Base-by-base conservation (phyloP, 2,113 vertebrate species). In the Bubo blakistoni region DNA sequence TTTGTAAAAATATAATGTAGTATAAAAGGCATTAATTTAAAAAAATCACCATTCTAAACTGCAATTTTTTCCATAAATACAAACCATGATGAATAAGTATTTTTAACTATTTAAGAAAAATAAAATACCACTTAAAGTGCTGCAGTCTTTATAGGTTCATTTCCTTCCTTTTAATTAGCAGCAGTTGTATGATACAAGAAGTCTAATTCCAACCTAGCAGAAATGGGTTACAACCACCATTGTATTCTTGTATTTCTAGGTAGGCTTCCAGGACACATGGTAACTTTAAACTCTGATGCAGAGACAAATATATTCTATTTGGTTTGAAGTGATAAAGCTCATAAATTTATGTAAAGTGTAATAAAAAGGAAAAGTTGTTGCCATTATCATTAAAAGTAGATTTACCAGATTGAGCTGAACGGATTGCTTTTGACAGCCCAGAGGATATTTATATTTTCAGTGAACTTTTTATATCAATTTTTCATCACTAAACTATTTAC, bases 351-450 rank as follows among this genome's bases (percentile, higher is more conserved):
- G 96, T 95, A 97, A 97, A 97, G 90, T 97, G 88, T 97, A 97
- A 97, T 97, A 97, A 97, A 97, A 97, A 97, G 93, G 88, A 96
- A 97, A 97, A 97, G 92, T 97, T 97, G 95, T 97, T 97, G 89
- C 93, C 92, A 97, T 97, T 97, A 97, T 97, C 97, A 97, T 97
- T 97, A 97, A 93, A 97, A 97, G 96, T 97, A 93, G 97, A 97
- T 97, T 97, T 97, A 93, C 93, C 92, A 96, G 84, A 97, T 94
- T 97, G 93, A 88, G 85, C 80, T 96, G 96, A 97, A 96, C 84
- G 42, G 7, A 97, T 97, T 97, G 94, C 72, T 97, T 96, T 90
- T 97, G 97, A 97, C 97, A 97, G 88, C 95, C 95, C 77, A 95
- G 84, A 97, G 89, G 95, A 96, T 96, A 97, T 97, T 97, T 97